Evolutionary conservation across 2,888 invertebrate genomes (phyloP), one percentile per base, ranked within the genome.

Genomic region (Latheticus oryzae): DNA sequence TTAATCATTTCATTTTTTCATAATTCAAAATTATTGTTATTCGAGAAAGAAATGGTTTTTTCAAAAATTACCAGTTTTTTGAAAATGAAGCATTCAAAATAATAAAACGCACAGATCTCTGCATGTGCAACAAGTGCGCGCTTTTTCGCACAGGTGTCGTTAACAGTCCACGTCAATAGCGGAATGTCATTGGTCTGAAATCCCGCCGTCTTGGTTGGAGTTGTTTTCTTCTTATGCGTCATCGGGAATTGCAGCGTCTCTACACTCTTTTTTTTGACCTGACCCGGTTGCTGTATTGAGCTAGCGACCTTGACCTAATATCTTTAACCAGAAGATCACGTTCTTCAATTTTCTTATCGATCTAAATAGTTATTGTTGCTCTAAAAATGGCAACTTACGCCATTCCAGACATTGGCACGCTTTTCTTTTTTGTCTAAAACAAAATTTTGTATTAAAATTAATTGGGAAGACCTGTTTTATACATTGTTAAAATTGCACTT

Each of bases 261-360:
- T 8, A n/a, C n/a, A 28, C n/a, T 19, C 19, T 30, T 2, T 2
- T 24, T 35, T 15, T 28, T 23, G 35, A 64, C 61, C 57, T 66
- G 63, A 65, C 66, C 64, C 57, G 63, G 51, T 64, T 68, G 63
- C 63, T 59, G 35, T 62, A 64, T 62, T 56, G 62, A 60, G 38
- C 37, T 26, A 40, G 11, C 59, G 57, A 35, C 67, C 67, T 67
- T 68, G 68, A 64, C 68, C 68, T 63, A 38, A 50, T 37, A 50
- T 38, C 11, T 5, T 7, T 7, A 7, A 9, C 13, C 17, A 8
- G 37, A 50, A 50, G 38, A 28, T 38, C 32, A 16, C 38, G 7
- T 24, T 5, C 35, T 35, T 32, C 12, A 8, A 26, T 26, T 15
- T n/a, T n/a, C 32, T 8, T 13, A 17, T 30, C 19, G 28, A 11